phyloP scores from a whole-genome alignment of 2,113 vertebrate genomes.

The Podiceps cristatus region DNA sequence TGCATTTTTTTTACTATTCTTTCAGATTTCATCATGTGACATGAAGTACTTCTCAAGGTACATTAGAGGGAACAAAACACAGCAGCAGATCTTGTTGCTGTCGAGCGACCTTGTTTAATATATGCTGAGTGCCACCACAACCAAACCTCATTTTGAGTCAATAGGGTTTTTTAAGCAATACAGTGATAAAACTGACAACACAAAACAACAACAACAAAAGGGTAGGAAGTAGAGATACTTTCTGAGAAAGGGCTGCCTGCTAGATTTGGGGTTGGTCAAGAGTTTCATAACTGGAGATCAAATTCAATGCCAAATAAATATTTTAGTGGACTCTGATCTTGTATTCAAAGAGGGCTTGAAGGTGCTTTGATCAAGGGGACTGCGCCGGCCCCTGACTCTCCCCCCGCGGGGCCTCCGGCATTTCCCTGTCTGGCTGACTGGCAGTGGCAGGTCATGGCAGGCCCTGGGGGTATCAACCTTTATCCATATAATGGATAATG shows the following conservation, averaged over 20 bases:
- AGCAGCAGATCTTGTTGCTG: neutral
- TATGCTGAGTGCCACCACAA: neutral
- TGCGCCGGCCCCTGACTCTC: neutral
- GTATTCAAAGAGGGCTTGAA: neutral
- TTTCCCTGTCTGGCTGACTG: neutral
- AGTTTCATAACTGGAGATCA: neutral
- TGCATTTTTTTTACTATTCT: neutral
- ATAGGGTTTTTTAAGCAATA: neutral
- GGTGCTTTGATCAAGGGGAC: neutral
- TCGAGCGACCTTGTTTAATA: neutral
- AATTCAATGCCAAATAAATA: neutral
- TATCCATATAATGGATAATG: neutral
- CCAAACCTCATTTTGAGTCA: neutral
- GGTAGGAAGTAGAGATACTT: neutral
- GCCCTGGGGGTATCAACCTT: neutral
- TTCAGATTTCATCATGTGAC: neutral
- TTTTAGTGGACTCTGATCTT: neutral
- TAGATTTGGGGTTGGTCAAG: neutral
- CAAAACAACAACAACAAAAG: neutral
- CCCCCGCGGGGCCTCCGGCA: rapidly evolving
- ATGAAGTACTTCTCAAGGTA: neutral
- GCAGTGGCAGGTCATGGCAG: neutral
- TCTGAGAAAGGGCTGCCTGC: neutral
- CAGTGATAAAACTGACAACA: neutral
- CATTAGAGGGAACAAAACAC: neutral